These are phyloP conservation scores for Zingel zingel DNA, from an alignment of 2,113 vertebrate genomes.

Conservation along the genomic window DNA sequence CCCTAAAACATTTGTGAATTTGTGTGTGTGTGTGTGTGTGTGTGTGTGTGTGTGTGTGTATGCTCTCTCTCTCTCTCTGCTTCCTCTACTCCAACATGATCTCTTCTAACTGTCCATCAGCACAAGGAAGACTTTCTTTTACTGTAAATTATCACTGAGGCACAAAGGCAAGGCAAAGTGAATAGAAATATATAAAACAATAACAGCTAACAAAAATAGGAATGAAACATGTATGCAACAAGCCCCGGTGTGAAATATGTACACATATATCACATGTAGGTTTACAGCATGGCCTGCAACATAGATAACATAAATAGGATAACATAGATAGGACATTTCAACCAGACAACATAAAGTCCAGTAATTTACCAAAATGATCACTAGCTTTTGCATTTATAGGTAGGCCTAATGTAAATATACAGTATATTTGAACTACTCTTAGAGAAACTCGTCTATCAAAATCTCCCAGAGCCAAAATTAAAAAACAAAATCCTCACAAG, in stretches of 20 bases:
- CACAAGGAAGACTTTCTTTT: neutral
- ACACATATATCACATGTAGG: neutral
- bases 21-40: slow-evolving; percentile 13
- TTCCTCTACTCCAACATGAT: slow-evolving; percentile 1
- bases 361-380: neutral
- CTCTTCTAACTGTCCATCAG: neutral
- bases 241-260: too few species aligned
- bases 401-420: neutral
- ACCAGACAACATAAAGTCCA: neutral
- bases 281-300: too few species aligned
- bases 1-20: slow-evolving; percentile 43
- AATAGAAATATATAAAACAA: neutral
- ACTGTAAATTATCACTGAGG: neutral
- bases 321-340: too few species aligned
- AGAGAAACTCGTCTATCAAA: neutral
- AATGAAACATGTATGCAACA: neutral
- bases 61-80: neutral
- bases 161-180: neutral
- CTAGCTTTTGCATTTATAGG: neutral
- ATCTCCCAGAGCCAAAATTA: neutral
- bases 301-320: too few species aligned
- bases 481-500: neutral
- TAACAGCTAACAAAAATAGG: neutral
- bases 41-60: neutral
- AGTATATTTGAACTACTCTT: neutral